phyloP scores from a whole-genome alignment of 2,113 vertebrate species.

The Nematolebias whitei region DNA sequence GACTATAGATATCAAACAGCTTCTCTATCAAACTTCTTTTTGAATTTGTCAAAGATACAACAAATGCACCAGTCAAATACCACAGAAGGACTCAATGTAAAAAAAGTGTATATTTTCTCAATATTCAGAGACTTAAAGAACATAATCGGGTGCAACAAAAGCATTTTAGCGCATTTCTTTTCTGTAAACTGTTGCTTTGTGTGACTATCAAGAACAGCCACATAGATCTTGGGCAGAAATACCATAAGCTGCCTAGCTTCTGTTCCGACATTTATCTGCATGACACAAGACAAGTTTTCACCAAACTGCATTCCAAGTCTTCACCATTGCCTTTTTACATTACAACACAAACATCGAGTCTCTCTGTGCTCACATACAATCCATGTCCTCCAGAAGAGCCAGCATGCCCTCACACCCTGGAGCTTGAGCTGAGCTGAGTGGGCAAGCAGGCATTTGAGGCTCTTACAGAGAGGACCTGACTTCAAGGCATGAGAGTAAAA shows the following conservation, averaged over 20 bases:
- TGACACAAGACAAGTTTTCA: not conserved
- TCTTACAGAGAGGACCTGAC: slow-evolving; percentile 62
- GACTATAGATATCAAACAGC: too few relatives aligned
- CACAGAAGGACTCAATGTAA: too few relatives aligned
- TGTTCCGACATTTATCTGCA: slow-evolving; percentile 12
- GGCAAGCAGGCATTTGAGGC: slow-evolving; percentile 47
- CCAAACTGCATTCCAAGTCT: not conserved
- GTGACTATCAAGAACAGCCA: slow-evolving; percentile 20
- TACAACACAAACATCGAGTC: not conserved
- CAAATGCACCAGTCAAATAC: too few relatives aligned
- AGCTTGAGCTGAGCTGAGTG: slow-evolving; percentile 41
- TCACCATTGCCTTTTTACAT: not conserved
- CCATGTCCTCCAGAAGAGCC: slow-evolving; percentile 15
- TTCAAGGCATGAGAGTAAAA: slow-evolving; percentile 45
- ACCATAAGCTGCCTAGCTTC: not conserved
- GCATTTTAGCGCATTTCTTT: slow-evolving; percentile 27
- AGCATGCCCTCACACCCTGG: slow-evolving; percentile 20
- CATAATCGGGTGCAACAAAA: slow-evolving; percentile 16
- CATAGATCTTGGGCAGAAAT: slow-evolving; percentile 15
- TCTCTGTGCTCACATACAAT: not conserved
- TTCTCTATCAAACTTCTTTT: too few relatives aligned
- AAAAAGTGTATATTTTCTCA: not conserved
- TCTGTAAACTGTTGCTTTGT: slow-evolving; percentile 13
- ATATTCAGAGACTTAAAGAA: slow-evolving; percentile 6
- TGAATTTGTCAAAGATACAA: too few relatives aligned